A percentile compares a stretch with the other conserved stretches of the same genome.
Conservation (phyloP, 1,140 invertebrate species). For the Colletes latitarsis region DNA sequence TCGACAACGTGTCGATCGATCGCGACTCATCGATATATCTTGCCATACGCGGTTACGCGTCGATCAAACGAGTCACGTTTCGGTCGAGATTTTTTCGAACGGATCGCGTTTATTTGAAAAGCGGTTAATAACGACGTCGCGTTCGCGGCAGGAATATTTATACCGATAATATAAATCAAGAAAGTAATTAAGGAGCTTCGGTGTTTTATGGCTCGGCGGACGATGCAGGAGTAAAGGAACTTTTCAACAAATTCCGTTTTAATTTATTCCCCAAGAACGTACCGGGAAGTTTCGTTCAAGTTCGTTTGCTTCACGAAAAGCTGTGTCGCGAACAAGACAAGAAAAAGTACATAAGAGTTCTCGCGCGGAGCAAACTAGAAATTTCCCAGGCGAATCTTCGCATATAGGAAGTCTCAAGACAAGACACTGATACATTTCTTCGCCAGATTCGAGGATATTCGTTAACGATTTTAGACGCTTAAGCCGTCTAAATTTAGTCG, state of each 20-base stretch:
- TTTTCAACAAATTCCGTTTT: conserved; percentile 46
- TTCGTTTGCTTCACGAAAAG: not conserved
- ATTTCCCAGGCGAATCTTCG: not conserved
- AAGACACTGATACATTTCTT: too few species aligned
- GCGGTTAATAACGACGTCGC: too few species aligned
- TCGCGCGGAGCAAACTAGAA: too few species aligned
- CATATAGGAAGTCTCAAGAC: too few species aligned
- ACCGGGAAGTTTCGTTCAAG: conserved; percentile 1
- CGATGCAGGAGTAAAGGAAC: conserved; percentile 2
- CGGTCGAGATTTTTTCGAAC: too few species aligned
- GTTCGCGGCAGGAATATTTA: conserved; percentile 4
- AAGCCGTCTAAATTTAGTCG: too few species aligned
- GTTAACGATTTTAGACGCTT: too few species aligned
- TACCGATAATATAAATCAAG: conserved; percentile 31
- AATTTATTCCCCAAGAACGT: conserved; percentile 32
- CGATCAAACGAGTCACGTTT: too few species aligned
- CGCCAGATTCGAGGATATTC: not conserved
- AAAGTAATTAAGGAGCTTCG: conserved; percentile 39
- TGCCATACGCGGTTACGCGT: too few species aligned
- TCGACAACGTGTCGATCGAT: conserved; percentile 35
- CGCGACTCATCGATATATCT: conserved; percentile 18
- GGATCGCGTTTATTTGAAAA: too few species aligned
- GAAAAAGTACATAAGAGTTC: not conserved
- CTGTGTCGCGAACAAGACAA: not conserved
- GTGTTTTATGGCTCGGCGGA: conserved; percentile 27